These are phyloP conservation scores for Notarius lentiginosus DNA, from an alignment of 2,113 vertebrate genomes.

Conservation along the genomic window DNA sequence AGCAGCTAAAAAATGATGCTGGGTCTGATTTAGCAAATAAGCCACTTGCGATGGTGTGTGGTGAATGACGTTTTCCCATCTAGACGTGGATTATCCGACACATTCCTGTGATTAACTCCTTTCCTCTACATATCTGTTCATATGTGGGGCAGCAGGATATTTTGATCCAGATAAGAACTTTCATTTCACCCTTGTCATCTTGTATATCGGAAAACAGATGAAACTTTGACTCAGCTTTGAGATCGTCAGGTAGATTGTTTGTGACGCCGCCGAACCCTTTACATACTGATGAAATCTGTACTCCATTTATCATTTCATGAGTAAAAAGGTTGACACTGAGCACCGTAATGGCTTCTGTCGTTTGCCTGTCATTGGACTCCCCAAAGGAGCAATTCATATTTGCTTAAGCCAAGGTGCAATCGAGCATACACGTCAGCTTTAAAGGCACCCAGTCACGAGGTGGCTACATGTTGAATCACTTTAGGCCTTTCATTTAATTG, in stretches of 20 bases:
- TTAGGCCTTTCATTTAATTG: conserved; percentile 28
- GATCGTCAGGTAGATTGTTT: conserved; percentile 22
- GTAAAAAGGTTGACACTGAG: conserved; percentile 23
- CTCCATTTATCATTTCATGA: conserved; percentile 41
- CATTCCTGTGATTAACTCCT: not conserved
- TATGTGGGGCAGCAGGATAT: conserved; percentile 10
- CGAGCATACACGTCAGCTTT: conserved; percentile 46
- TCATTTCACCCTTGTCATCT: conserved; percentile 9
- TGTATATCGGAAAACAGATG: conserved; percentile 17
- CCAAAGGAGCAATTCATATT: conserved; percentile 44
- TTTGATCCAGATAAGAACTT: conserved; percentile 26
- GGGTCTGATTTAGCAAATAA: not conserved
- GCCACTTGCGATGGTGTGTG: not conserved
- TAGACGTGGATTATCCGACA: not conserved
- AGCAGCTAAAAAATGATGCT: conserved; percentile 1
- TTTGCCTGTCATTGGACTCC: conserved; percentile 30
- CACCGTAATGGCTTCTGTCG: conserved; percentile 35
- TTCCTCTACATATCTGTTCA: not conserved
- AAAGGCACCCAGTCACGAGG: conserved; percentile 23
- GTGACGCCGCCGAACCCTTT: not conserved
- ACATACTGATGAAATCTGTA: conserved; percentile 2
- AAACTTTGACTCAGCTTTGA: not conserved
- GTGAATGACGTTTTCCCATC: not conserved
- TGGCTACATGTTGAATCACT: conserved; percentile 15
- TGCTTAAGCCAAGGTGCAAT: conserved; percentile 44